A percentile compares a stretch with the other conserved stretches of the same genome.
These are phyloP conservation scores for Cotesia chilonis DNA, from an alignment of 1,140 invertebrate genomes.

Conservation along the genomic window DNA sequence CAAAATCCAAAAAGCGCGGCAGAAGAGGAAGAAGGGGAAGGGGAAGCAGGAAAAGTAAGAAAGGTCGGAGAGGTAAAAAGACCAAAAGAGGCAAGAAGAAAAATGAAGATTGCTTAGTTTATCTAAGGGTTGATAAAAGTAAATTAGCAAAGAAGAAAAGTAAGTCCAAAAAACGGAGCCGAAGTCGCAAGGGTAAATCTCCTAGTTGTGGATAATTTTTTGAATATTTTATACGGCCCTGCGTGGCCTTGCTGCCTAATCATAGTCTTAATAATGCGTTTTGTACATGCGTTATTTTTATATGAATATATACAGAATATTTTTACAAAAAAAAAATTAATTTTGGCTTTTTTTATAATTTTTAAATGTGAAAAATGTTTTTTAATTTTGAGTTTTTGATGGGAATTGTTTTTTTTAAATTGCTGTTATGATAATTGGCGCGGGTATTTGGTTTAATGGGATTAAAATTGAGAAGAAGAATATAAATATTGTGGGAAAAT, in stretches of 20 bases:
- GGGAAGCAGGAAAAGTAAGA: slow-evolving; percentile 4
- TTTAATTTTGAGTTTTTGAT: too few species aligned
- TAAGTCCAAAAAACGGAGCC: too few species aligned
- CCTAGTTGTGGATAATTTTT: not conserved
- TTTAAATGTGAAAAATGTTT: not conserved
- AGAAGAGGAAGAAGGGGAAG: slow-evolving; percentile 3
- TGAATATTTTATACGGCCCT: slow-evolving; percentile 17
- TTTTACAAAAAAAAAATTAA: not conserved
- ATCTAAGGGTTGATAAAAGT: not conserved
- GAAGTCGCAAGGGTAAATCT: too few species aligned
- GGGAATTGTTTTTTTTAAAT: too few species aligned
- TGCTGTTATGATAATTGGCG: too few species aligned
- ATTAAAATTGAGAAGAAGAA: too few species aligned
- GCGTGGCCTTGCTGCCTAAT: slow-evolving; percentile 63
- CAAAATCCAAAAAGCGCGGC: not conserved
- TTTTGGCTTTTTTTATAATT: not conserved
- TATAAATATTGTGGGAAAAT: not conserved
- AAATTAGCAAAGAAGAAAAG: not conserved
- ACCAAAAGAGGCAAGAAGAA: slow-evolving; percentile 3
- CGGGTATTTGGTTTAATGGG: too few species aligned
- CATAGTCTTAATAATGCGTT: slow-evolving; percentile 66
- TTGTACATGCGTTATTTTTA: slow-evolving; percentile 45
- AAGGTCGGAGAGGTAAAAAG: not conserved
- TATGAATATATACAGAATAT: slow-evolving; percentile 17
- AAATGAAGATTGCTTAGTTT: not conserved